Base-by-base conservation (phyloP, 2,888 invertebrate genomes). In the Caenorhabditis drosophilae region DNA sequence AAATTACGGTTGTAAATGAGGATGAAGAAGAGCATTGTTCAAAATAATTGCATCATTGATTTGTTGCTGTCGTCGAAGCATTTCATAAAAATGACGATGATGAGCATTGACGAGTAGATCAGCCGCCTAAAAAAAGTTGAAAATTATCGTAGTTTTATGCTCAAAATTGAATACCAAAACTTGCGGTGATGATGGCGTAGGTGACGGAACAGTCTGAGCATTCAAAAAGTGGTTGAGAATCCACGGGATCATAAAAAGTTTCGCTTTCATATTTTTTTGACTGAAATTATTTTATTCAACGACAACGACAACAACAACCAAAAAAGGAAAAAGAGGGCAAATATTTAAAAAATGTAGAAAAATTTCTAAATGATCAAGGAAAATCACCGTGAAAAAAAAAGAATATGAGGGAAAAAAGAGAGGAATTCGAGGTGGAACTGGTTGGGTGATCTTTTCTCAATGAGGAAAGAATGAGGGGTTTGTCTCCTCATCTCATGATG, bases 11-110 rank as follows among this genome's bases (percentile, higher is more conserved):
- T 36, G 36, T 36, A n/a, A n/a, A 34, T 56, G 54, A 9, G 60
- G 55, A 34, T 54, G 63, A 7, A 68, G 56, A 1, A 72, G 58
- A 1, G 66, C 71, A 23, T 72, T 68, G 49, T 72, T 72, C 9
- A 66, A 25, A 16, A 72, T 51, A 16, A 72, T 38, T 4, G 71
- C 71, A 34, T 72, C 66, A 44, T 72, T 72, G 45, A 68, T 60
- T 31, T 68, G 66, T 18, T 72, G 64, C 22, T 72, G 71, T 18
- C 71, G 50, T n/a, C 67, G 57, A 18, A 72, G 34, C 41, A 72
- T 54, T 15, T 72, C 71, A 22, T 66, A 57, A 11, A 72, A 59
- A 26, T 58, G 54, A 3, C 60, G 52, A 9, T 57, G 67, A 16
- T 66, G 64, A 0, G 64, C 64, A 35, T 59, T 47, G 2, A 56